A percentile compares a stretch with the other conserved stretches of the same genome.
These are phyloP conservation scores for Psephotus haematonotus DNA, from an alignment of 2,113 vertebrate species.

Conservation along the genomic window DNA sequence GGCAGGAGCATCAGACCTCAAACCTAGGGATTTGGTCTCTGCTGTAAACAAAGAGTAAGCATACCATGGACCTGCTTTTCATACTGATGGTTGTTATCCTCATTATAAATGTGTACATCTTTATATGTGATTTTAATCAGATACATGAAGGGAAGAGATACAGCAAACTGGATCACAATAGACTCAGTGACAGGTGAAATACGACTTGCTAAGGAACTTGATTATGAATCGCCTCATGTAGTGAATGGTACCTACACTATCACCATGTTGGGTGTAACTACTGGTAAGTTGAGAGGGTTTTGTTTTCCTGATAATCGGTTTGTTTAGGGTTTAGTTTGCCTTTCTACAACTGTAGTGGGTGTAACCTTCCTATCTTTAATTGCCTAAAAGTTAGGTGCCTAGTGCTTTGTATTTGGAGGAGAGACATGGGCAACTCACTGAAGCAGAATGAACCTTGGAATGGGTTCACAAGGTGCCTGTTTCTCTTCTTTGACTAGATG, in stretches of 20 bases:
- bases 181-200: slow-evolving; percentile 77
- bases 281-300: slow-evolving; percentile 63
- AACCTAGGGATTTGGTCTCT: background rate
- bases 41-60: background rate
- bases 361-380: background rate
- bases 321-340: background rate
- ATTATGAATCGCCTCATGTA: slow-evolving; percentile 75
- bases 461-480: background rate
- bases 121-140: slow-evolving; percentile 51
- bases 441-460: background rate
- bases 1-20: background rate
- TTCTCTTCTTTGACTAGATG: background rate
- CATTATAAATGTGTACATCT: background rate
- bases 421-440: accelerated
- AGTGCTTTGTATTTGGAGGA: background rate
- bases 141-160: slow-evolving; percentile 72
- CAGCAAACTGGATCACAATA: slow-evolving; percentile 74
- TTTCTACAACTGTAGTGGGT: background rate
- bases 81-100: background rate
- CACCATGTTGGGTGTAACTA: slow-evolving; percentile 74
- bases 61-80: background rate
- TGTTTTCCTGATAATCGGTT: background rate
- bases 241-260: slow-evolving; percentile 76
- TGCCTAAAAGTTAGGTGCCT: background rate
- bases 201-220: slow-evolving; percentile 67